Evolutionary conservation across 2,888 invertebrate species (phyloP), one percentile per base, ranked within the genome.

Genomic region (Dicranocentrus wangi): DNA sequence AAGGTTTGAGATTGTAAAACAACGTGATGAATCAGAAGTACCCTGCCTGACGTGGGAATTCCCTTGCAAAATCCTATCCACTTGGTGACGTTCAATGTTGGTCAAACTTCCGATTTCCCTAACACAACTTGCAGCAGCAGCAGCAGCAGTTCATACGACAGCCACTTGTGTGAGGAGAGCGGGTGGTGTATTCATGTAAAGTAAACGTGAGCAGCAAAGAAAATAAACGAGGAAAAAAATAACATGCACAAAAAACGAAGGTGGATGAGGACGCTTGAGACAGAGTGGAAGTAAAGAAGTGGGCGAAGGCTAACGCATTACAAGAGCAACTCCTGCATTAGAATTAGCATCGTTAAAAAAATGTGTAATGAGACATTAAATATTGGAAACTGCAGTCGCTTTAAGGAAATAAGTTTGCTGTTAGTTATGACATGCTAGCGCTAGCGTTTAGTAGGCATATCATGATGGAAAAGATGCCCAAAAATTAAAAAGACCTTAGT

Each of bases 61-160:
- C 78, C 78, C 70, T 78, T 68, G 28, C 28, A 68, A 28, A 32
- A 65, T 28, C 13, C 27, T 7, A 25, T 43, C 13, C 28, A 13
- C 63, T 10, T 51, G 43, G 23, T 70, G 70, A 70, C 63, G 61
- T 65, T 71, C 70, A 70, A 78, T 78, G 55, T 78, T 71, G 78
- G 79, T 79, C 79, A 79, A 65, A 79, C 79, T 79, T 79, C 79
- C 79, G 79, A 72, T 79, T 58, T 70, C 70, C 21, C 23, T 65
- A 13, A 43, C 23, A 21, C 23, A 58, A 25, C 58, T 27, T 17
- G 19, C 53, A 53, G 15, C 17, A 21, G 39, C 39, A 8, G 39
- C 10, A 53, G n/a, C n/a, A n/a, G n/a, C n/a, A n/a, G n/a, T n/a
- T n/a, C n/a, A n/a, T n/a, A n/a, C n/a, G n/a, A n/a, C n/a, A n/a